Conservation (phyloP, 2,797 vertebrate species). For the Muraenolepis orangiensis region DNA sequence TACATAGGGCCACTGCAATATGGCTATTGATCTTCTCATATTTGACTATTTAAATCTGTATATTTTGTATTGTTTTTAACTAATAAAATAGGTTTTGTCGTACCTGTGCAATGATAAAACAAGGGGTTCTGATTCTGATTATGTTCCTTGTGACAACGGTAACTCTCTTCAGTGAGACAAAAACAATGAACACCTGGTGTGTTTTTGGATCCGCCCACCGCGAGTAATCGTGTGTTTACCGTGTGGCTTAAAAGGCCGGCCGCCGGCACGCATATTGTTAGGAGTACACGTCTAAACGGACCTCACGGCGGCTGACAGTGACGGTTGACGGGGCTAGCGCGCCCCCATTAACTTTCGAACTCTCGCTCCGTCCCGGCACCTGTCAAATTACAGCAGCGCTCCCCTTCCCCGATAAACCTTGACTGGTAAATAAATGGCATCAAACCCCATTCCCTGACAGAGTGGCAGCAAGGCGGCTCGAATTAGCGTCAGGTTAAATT, state of each 20-base stretch:
- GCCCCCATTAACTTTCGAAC: conserved; percentile 39
- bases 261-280: neutral
- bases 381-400: conserved; percentile 42
- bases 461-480: conserved; percentile 47
- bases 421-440: conserved; percentile 58
- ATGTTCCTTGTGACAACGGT: neutral
- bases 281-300: neutral
- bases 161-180: too few species aligned
- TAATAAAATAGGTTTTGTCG: too few species aligned
- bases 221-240: neutral
- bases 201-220: neutral
- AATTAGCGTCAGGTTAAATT: conserved; percentile 55
- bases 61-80: too few species aligned
- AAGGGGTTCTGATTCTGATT: too few species aligned
- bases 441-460: conserved; percentile 45
- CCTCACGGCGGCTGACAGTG: neutral
- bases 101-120: too few species aligned
- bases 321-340: conserved; percentile 32
- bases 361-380: conserved; percentile 29
- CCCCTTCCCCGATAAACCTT: conserved; percentile 35
- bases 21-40: too few species aligned
- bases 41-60: too few species aligned
- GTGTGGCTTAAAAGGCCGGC: too few species aligned
- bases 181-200: neutral
- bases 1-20: too few species aligned